These are phyloP conservation scores for Propithecus deckenii DNA, from an alignment of 2,797 vertebrate genomes.

Conservation along the genomic window DNA sequence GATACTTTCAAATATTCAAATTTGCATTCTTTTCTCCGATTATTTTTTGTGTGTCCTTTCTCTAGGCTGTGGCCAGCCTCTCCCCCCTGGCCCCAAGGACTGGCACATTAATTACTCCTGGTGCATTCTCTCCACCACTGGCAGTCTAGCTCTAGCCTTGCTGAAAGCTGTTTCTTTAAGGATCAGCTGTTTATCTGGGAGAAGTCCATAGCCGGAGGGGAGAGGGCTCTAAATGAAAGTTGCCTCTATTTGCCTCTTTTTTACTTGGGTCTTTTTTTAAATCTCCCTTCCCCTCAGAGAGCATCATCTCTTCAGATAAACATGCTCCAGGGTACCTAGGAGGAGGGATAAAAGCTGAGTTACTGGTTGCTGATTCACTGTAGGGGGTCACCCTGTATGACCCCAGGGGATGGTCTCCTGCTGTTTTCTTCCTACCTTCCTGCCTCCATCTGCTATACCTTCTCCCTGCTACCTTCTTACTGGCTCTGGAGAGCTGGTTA, in stretches of 20 bases:
- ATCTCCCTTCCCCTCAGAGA: background rate
- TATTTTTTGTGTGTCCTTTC: background rate
- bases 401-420: no score
- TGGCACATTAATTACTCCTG: background rate
- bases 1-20: background rate
- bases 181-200: background rate
- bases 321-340: background rate
- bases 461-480: background rate
- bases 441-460: background rate
- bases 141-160: background rate
- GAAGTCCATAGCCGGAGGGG: background rate
- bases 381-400: background rate
- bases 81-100: background rate
- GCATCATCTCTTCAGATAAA: background rate
- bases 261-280: background rate
- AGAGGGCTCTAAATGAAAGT: background rate
- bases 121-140: background rate
- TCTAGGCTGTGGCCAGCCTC: background rate
- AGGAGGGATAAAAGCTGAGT: background rate
- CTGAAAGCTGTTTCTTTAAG: background rate
- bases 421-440: background rate
- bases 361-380: background rate
- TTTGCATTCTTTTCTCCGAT: background rate
- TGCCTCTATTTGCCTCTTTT: background rate
- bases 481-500: background rate